Conservation (phyloP, 2,888 invertebrate genomes). For the Anthophora plumipes region DNA sequence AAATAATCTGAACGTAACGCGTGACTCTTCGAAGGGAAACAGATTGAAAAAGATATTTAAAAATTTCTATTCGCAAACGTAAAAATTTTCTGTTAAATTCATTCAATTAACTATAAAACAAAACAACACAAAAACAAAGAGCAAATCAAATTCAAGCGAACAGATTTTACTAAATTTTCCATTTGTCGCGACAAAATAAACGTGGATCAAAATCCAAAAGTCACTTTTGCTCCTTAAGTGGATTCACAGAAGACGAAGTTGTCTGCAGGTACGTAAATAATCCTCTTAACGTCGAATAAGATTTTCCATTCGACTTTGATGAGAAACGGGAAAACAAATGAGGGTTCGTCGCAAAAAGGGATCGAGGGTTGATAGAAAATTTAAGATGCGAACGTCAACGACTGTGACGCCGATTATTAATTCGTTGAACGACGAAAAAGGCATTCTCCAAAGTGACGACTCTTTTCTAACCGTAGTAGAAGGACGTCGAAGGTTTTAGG, state of each 20-base stretch:
- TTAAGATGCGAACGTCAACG: not conserved
- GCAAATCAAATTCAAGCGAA: too few relatives aligned
- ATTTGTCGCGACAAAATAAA: not conserved
- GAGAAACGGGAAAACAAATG: too few relatives aligned
- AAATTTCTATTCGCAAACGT: too few relatives aligned
- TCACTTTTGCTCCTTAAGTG: not conserved
- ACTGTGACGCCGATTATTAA: slow-evolving; percentile 1
- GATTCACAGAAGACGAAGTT: not conserved
- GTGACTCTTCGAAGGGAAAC: too few relatives aligned
- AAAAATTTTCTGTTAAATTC: too few relatives aligned
- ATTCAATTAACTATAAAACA: too few relatives aligned
- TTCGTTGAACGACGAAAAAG: not conserved
- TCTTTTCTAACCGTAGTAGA: not conserved
- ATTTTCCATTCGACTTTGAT: too few relatives aligned
- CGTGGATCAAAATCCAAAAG: not conserved
- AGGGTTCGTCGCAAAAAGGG: too few relatives aligned
- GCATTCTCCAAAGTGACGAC: not conserved
- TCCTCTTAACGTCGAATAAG: not conserved
- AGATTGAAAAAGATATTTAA: too few relatives aligned
- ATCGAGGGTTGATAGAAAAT: not conserved
- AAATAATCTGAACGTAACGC: too few relatives aligned
- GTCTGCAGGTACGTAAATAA: not conserved
- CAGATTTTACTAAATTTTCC: too few relatives aligned
- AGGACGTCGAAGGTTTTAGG: slow-evolving; percentile 18
- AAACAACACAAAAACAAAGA: too few relatives aligned